Base-by-base conservation (phyloP, 2,797 vertebrate species). In the Takifugu rubripes region DNA sequence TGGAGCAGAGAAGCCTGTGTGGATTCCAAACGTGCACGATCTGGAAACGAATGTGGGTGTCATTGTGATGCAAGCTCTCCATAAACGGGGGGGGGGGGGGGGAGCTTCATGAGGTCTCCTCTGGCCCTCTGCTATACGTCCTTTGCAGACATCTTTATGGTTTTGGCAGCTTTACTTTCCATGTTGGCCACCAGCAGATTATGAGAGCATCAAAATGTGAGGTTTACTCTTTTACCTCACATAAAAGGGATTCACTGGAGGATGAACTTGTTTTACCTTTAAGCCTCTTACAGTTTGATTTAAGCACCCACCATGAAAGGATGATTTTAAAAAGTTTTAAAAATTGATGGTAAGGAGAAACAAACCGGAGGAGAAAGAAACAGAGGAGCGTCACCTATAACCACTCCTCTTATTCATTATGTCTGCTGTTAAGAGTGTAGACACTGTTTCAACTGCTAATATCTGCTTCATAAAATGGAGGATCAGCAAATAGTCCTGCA, bases 61-160 rank as follows among this genome's bases (percentile, higher is more conserved):
- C 66, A 66, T 10, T 56, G 44, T 52, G 50, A 55, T 73, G 64
- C 61, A 57, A 29, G 33, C 12, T 24, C n/a, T 68, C 72, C 58
- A 68, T 63, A 36, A 14, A 44, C 48, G 59, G 58, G 49, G 52
- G 46, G 52, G 47, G 42, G 51, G 61, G 58, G 49, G 52, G 42
- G 52, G 49, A 69, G 68, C 56, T 57, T 68, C 56, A 53, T 49
- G 55, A 61, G 46, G 59, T 74, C 63, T 74, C 59, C 54, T 67
- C 63, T 75, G 74, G 72, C 75, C 64, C 27, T 58, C 49, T 44
- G 33, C 48, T 63, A 74, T 63, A 45, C 62, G 70, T 70, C 64
- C 74, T 74, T 75, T 58, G 52, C 70, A 70, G 73, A 76, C 59
- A 50, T 61, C 67, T 79, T 72, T 59, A 62, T 56, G 26, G 61